Evolutionary conservation across 2,113 vertebrate genomes (phyloP).

Genomic region (Mus musculus): GRCm39 chr3:151087001-151087500

Average conservation of each 20-base stretch:
- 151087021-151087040: not conserved
- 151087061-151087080: not conserved
- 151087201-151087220: not conserved
- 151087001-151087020: not conserved
- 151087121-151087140: constrained; percentile 23
- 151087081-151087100: not conserved
- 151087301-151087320: constrained; percentile 60
- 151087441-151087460: constrained; percentile 7
- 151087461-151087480: not conserved
- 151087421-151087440: not conserved
- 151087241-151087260: constrained; percentile 36
- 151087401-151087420: constrained; percentile 54
- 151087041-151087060: not conserved
- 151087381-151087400: constrained; percentile 44
- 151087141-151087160: not conserved
- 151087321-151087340: not conserved
- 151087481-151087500: not conserved
- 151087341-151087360: constrained; percentile 52
- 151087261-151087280: constrained; percentile 67
- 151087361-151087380: not conserved
- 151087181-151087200: not conserved
- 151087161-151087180: not conserved
- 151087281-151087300: constrained; percentile 74
- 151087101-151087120: not conserved
- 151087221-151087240: not conserved